Percentiles rank a stretch among this genome's conserved stretches.
Evolutionary conservation across 2,888 invertebrate species (phyloP).

Genomic region (Physocephala rufipes): DNA sequence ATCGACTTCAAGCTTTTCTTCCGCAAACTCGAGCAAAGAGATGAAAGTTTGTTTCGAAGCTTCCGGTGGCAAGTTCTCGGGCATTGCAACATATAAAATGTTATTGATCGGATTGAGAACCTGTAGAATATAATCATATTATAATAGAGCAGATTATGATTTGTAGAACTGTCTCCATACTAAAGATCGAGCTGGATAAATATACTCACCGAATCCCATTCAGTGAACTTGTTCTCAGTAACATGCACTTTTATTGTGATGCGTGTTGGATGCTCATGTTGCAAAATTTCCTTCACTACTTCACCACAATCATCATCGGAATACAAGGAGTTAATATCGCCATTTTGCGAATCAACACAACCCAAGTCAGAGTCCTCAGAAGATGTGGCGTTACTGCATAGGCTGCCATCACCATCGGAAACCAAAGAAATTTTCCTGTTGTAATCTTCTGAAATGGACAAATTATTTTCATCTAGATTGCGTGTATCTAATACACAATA

Average conservation of each 20-base stretch:
- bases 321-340: conserved; percentile 61
- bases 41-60: conserved; percentile 96
- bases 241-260: conserved; percentile 81
- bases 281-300: conserved; percentile 73
- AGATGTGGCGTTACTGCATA: conserved; percentile 52
- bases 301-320: conserved; percentile 66
- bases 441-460: conserved; percentile 52
- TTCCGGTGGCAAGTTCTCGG: conserved; percentile 84
- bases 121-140: conserved; percentile 39
- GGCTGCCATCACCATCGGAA: conserved; percentile 64
- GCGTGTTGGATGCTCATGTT: conserved; percentile 75
- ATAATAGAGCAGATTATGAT: conserved; percentile 1
- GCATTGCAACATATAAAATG: conserved; percentile 88
- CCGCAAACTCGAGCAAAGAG: conserved; percentile 92
- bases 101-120: conserved; percentile 69
- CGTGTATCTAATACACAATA: neutral
- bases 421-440: conserved; percentile 66
- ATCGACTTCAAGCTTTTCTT: conserved; percentile 86
- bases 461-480: neutral
- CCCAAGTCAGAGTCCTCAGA: conserved; percentile 64
- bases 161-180: too few relatives aligned
- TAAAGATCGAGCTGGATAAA: neutral
- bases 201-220: conserved; percentile 82
- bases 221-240: conserved; percentile 79
- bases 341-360: conserved; percentile 54